Evolutionary conservation across 2,113 vertebrate species (phyloP), one percentile per base, ranked within the genome.

Genomic region (Fulica atra): DNA sequence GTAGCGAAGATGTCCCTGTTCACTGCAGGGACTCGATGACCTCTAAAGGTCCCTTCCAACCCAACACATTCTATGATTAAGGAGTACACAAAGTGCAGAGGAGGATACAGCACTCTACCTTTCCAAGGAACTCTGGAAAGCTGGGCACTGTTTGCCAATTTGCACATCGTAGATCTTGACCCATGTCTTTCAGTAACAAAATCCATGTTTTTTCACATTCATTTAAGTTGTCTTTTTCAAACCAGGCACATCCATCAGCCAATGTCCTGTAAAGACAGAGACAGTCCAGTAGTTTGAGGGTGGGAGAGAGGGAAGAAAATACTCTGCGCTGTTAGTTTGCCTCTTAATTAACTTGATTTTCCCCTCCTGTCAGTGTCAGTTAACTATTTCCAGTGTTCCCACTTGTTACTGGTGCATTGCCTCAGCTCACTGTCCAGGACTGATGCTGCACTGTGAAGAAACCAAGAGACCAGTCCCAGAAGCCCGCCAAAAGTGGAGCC

Each of bases 161-260:
- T 59, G 93, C 63, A 35, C 77, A 28, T 2, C 89, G 91, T 26
- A 96, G 69, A 63, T 96, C 44, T 7, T 95, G 96, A 80, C 90
- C 79, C 35, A 97, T 89, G 69, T 96, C 81, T 89, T 84, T 96
- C 79, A 99, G 77, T 5, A 98, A 91, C 60, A 96, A 57, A 11
- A 89, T 86, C 99, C 99, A 99, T 21, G 98, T 46, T 33, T 68
- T 91, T 74, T 99, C 98, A 40, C 53, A 81, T 9, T 97, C 95
- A 20, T 88, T 95, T 88, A 98, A 96, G 29, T 84, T 83, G 3
- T 95, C 83, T 36, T 92, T 91, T 89, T 92, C 95, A 98, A 98
- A 98, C 98, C 98, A 98, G 13, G 53, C 76, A 28, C 44, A n/a
- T 51, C 65, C 51, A 57, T 33, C 81, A 79, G 60, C 29, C 4